Conservation (phyloP, 30 jellyfish, hydroid and myxozoan species). For the Hydra vulgaris region DNA sequence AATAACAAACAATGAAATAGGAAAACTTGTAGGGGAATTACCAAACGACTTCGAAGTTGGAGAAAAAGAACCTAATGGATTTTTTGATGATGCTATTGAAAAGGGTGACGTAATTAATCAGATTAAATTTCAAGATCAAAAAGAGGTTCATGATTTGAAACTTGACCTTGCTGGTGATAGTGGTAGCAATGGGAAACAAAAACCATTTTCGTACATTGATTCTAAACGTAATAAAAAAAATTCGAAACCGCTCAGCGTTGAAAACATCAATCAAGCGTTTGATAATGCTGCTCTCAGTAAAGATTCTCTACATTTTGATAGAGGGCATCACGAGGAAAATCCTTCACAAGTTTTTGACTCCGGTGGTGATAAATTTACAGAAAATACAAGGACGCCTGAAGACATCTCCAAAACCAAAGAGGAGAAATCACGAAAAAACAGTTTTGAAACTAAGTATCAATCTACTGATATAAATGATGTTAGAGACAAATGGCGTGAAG, state of each 20-base stretch:
- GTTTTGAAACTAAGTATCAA: neutral
- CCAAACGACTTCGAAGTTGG: conserved; percentile 2
- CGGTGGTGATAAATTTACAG: neutral
- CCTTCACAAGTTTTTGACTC: neutral
- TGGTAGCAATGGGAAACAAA: no score
- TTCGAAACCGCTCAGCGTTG: conserved; percentile 3
- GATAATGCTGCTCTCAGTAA: neutral
- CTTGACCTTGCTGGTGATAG: conserved; percentile 17
- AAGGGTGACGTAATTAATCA: conserved; percentile 24
- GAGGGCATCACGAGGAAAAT: neutral
- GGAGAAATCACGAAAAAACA: neutral
- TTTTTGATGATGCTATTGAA: conserved; percentile 16
- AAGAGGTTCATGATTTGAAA: conserved; percentile 20
- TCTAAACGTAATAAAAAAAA: neutral
- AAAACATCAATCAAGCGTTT: neutral
- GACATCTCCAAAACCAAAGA: neutral
- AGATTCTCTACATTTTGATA: neutral
- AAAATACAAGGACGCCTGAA: neutral
- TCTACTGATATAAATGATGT: neutral
- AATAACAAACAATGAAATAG: conserved; percentile 7
- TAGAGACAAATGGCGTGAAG: conserved; percentile 22
- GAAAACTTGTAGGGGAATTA: conserved; percentile 14
- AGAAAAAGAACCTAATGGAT: conserved; percentile 10
- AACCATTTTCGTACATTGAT: neutral
- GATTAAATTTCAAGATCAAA: conserved; percentile 12